Base-by-base conservation (phyloP, 2,888 invertebrate species). In the Heteromyza rotundicornis region DNA sequence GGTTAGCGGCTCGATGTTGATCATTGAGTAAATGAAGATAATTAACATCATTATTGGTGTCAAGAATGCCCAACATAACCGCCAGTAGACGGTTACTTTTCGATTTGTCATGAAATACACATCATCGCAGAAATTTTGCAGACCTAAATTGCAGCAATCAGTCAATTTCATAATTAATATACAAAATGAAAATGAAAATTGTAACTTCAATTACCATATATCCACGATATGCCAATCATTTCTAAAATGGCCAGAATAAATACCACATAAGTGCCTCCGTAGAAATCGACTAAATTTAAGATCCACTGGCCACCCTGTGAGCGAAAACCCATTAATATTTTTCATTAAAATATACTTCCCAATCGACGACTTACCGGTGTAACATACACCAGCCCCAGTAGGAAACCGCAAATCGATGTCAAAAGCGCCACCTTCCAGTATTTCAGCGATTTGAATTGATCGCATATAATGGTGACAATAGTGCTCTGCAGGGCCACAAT, bases 61-160 rank as follows among this genome's bases (percentile, higher is more conserved):
- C 56, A 92, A 83, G 36, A 91, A 58, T 0, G 87, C 86, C 94
- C 94, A 94, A 67, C 91, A 92, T 20, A 90, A 62, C 53, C 92
- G 86, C 92, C 92, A 94, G 77, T 92, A 94, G 12, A 88, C 67
- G 0, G 89, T 86, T 0, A 80, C 89, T 75, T 86, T 87, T 17
- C 84, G 84, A 20, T 88, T 87, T 69, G 90, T 81, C 93, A 94
- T 94, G 78, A 89, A 94, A 76, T 92, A 90, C 44, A 92, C 83
- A 74, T 94, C 94, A 55, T 86, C 82, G 67, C 89, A 86, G 68
- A 90, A 85, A 67, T 89, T 88, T 62, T 86, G 85, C 35, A 89
- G 68, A 2, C 89, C 88, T 87, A 64, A 8, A 8, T 32, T 32
- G 32, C 32, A 32, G 12, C 7, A 8, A 12, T 5, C 32, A 32